Evolutionary conservation across 2,113 vertebrate genomes (phyloP).

Genomic region (Propithecus coquereli): DNA sequence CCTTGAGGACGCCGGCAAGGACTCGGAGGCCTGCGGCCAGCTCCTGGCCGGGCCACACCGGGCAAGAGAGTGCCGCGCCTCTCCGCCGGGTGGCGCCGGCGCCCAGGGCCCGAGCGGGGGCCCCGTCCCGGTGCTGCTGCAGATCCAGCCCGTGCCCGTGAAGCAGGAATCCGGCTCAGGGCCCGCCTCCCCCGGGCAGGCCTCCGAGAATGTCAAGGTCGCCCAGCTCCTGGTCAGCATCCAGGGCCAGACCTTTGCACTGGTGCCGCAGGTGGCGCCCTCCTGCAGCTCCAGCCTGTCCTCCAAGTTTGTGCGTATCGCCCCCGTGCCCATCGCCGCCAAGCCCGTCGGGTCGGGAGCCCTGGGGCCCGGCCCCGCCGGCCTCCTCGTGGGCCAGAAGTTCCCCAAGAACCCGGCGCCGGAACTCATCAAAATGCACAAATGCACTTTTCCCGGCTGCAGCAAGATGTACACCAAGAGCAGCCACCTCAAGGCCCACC

Average conservation of each 20-base stretch:
- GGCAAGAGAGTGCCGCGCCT: conserved; percentile 80
- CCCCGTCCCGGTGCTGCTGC: conserved; percentile 88
- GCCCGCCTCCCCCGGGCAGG: conserved; percentile 80
- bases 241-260: conserved; percentile 95
- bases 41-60: conserved; percentile 78
- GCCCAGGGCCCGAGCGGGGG: conserved; percentile 77
- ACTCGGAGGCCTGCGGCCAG: conserved; percentile 81
- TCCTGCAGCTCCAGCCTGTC: conserved; percentile 87
- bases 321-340: conserved; percentile 94
- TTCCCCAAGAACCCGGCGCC: conserved; percentile 92
- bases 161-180: conserved; percentile 87
- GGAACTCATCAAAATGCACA: conserved; percentile 98
- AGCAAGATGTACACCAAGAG: conserved; percentile 99
- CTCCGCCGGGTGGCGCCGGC: conserved; percentile 68
- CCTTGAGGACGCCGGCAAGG: conserved; percentile 77
- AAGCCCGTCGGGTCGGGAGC: conserved; percentile 90
- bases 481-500: conserved; percentile 97
- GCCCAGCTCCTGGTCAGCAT: conserved; percentile 94
- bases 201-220: conserved; percentile 91
- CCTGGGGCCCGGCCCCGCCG: conserved; percentile 81
- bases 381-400: conserved; percentile 90
- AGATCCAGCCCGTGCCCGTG: conserved; percentile 91
- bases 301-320: conserved; percentile 96
- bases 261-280: conserved; percentile 92
- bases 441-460: conserved; percentile 95